Evolutionary conservation across 2,888 invertebrate genomes (phyloP).

Genomic region (Crepidodera aurea): DNA sequence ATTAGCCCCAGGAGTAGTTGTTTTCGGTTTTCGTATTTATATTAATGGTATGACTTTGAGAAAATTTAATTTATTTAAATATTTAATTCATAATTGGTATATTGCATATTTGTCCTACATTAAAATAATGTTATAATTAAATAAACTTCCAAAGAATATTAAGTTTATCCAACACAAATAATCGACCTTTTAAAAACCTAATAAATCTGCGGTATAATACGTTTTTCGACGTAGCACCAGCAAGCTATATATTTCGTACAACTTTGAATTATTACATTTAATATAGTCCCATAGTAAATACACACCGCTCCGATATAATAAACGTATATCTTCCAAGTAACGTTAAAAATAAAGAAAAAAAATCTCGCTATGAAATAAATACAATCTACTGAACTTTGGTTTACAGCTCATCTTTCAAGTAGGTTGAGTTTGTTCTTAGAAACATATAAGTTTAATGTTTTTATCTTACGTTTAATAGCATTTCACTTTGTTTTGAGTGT

Average conservation of each 20-base stretch:
- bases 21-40: too few relatives aligned
- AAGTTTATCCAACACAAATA: conserved; percentile 11
- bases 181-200: conserved; percentile 5
- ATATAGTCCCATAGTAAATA: conserved; percentile 24
- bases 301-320: conserved; percentile 16
- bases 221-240: conserved; percentile 1
- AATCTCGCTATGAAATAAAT: conserved; percentile 8
- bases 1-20: too few relatives aligned
- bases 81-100: too few relatives aligned
- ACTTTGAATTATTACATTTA: conserved; percentile 23
- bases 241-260: conserved; percentile 17
- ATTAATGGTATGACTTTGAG: too few relatives aligned
- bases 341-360: conserved; percentile 3
- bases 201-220: conserved; percentile 12
- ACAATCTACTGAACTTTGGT: conserved; percentile 5
- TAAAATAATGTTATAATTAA: too few relatives aligned
- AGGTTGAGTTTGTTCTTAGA: background rate
- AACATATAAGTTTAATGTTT: background rate
- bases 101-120: too few relatives aligned
- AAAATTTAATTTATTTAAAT: too few relatives aligned
- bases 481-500: background rate
- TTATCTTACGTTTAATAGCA: background rate
- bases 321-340: conserved; percentile 13
- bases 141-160: background rate
- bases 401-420: background rate